phyloP scores from a whole-genome alignment of 2,888 invertebrate species.

The Synergus japonicus region DNA sequence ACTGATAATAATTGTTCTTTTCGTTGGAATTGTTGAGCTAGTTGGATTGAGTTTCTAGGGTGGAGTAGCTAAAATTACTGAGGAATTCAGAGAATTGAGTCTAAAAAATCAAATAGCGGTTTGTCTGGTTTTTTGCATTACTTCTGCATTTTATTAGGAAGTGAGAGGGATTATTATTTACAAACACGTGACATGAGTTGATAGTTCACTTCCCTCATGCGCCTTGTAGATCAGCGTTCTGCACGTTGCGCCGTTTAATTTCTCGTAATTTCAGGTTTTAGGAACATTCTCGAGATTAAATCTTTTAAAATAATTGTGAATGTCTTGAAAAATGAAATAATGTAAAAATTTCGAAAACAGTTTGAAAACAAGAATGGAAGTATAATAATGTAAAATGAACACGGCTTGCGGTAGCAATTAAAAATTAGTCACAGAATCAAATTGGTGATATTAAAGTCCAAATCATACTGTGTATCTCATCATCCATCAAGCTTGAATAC shows the following conservation, averaged over 20 bases:
- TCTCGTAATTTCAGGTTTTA: slow-evolving; percentile 1
- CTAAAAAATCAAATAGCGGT: neutral
- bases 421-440: too few relatives aligned
- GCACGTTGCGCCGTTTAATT: slow-evolving; percentile 4
- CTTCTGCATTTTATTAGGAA: neutral
- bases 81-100: neutral
- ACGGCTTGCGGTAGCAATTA: neutral
- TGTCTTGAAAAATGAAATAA: too few relatives aligned
- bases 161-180: slow-evolving; percentile 7
- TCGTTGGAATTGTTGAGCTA: neutral
- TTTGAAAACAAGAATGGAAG: too few relatives aligned
- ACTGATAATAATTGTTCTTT: neutral
- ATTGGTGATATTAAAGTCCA: too few relatives aligned
- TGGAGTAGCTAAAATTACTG: neutral
- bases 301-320: too few relatives aligned
- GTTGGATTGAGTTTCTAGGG: neutral
- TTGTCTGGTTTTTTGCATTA: neutral
- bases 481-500: neutral
- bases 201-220: neutral
- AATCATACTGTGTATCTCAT: too few relatives aligned
- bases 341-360: too few relatives aligned
- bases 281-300: neutral
- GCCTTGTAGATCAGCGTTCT: neutral
- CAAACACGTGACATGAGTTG: slow-evolving; percentile 2
- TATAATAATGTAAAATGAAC: neutral